Conservation (phyloP, 2,113 vertebrate genomes). For the Nanger granti region DNA sequence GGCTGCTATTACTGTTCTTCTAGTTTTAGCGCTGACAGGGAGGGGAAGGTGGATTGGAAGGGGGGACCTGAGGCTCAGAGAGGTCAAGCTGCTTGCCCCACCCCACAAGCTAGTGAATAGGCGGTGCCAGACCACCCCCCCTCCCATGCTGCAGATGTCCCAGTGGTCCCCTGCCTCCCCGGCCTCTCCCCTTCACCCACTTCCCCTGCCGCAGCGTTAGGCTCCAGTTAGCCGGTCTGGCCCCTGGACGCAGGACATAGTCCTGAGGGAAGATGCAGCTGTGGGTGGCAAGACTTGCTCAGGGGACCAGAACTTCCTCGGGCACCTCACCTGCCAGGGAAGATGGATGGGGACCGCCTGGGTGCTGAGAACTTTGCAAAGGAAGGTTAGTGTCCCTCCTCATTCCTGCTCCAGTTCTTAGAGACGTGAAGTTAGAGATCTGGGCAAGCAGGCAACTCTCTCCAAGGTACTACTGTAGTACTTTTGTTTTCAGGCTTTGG, state of each 20-base stretch:
- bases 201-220: background rate
- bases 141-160: background rate
- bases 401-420: background rate
- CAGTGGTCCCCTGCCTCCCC: accelerated
- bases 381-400: background rate
- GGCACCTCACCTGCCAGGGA: background rate
- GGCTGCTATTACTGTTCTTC: background rate
- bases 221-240: background rate
- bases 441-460: background rate
- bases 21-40: background rate
- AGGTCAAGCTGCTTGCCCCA: background rate
- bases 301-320: background rate
- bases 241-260: background rate
- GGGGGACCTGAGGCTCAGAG: background rate
- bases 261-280: background rate
- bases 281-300: background rate
- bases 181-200: background rate
- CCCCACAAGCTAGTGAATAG: background rate
- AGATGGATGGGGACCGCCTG: background rate
- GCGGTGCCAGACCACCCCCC: background rate
- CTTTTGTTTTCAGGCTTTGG: background rate
- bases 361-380: background rate
- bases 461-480: too few relatives aligned
- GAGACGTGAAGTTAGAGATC: background rate
- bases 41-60: background rate